phyloP scores from a whole-genome alignment of 2,113 vertebrate species.

The Rhea americana region DNA sequence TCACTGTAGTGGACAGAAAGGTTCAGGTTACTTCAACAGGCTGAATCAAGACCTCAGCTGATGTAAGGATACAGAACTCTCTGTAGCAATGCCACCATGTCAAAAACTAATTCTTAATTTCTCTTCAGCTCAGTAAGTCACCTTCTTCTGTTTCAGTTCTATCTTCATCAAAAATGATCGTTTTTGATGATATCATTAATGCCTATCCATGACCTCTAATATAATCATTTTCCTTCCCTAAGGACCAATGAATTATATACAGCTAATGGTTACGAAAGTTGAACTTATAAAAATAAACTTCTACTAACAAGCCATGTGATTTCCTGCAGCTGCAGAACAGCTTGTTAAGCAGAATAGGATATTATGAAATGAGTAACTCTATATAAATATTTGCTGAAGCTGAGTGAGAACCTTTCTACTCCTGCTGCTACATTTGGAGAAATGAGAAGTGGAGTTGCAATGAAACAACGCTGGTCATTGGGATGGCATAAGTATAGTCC shows the following conservation, averaged over 20 bases:
- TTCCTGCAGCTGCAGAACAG: constrained; percentile 41
- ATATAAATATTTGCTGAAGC: constrained; percentile 55
- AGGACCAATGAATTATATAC: background rate
- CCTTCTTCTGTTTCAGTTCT: background rate
- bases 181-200: background rate
- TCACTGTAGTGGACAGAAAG: background rate
- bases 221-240: background rate
- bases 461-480: background rate
- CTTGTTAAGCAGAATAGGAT: constrained; percentile 28
- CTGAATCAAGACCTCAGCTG: background rate
- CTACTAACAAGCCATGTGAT: constrained; percentile 22
- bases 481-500: background rate
- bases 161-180: background rate
- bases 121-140: background rate
- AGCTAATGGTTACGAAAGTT: constrained; percentile 33
- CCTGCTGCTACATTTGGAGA: background rate
- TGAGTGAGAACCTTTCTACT: background rate
- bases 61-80: background rate
- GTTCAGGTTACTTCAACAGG: background rate
- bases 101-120: background rate
- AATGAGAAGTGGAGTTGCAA: background rate
- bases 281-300: constrained; percentile 39
- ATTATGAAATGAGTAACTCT: constrained; percentile 35
- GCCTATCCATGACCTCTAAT: background rate
- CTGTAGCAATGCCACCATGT: background rate